Conservation (phyloP, 1,140 invertebrate genomes). For the Mizuhopecten yessoensis region DNA sequence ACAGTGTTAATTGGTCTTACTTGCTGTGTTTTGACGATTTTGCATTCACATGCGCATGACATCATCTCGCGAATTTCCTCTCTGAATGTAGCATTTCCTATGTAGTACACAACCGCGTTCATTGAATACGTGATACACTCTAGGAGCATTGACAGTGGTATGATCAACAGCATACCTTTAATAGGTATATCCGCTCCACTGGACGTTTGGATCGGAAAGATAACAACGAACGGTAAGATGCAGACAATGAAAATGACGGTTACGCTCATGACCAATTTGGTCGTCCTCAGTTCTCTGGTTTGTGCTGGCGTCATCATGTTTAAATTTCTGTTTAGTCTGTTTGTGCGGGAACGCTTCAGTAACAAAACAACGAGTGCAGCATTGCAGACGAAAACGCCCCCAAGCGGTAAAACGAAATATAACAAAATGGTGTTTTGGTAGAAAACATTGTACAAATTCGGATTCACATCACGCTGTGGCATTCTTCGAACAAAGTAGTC, state of each 20-base stretch:
- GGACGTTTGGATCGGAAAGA: background rate
- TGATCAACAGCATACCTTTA: background rate
- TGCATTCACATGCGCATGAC: background rate
- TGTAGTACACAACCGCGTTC: slow-evolving; percentile 8
- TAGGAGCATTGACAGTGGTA: background rate
- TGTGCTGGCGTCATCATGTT: background rate
- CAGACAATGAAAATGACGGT: background rate
- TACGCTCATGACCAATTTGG: background rate
- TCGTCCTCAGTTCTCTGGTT: background rate
- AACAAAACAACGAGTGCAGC: background rate
- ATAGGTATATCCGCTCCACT: background rate
- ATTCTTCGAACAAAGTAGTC: background rate
- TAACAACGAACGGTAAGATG: background rate
- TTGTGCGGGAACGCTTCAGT: background rate
- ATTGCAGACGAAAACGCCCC: background rate
- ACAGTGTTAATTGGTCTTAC: background rate
- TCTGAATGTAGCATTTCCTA: background rate
- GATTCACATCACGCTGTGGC: background rate
- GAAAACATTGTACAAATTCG: background rate
- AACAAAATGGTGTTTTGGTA: background rate
- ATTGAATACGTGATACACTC: background rate
- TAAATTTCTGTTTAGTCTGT: background rate
- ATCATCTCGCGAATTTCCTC: background rate
- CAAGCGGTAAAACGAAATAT: background rate
- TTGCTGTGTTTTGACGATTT: background rate